phyloP scores from a whole-genome alignment of 1,140 invertebrate genomes.

The Cylas formicarius region DNA sequence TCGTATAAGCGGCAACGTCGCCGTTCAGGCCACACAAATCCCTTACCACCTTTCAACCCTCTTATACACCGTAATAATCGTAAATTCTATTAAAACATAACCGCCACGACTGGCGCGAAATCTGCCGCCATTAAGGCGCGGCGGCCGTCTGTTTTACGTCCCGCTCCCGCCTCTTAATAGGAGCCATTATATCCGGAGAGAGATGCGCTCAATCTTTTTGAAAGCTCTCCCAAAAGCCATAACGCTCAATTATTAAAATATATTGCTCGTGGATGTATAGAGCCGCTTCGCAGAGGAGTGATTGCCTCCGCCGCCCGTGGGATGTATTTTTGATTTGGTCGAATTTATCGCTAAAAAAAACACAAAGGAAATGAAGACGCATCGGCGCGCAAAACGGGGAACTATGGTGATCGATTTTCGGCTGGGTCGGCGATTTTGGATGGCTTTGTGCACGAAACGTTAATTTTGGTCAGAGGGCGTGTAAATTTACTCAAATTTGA shows the following conservation, averaged over 20 bases:
- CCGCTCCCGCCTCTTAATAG: conserved; percentile 26
- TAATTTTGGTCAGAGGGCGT: too few species aligned
- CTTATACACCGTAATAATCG: conserved; percentile 39
- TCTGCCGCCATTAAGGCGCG: conserved; percentile 44
- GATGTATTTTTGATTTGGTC: conserved; percentile 42
- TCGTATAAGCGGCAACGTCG: too few species aligned
- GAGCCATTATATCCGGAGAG: conserved; percentile 30
- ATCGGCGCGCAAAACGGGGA: too few species aligned
- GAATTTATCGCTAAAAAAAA: too few species aligned
- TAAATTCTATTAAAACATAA: conserved; percentile 48
- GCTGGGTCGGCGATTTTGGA: too few species aligned
- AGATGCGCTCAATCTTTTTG: conserved; percentile 41
- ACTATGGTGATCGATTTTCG: too few species aligned
- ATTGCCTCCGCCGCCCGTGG: conserved; percentile 28
- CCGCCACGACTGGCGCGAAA: conserved; percentile 44
- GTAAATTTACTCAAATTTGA: too few species aligned
- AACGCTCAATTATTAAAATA: conserved; percentile 43
- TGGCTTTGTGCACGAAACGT: too few species aligned
- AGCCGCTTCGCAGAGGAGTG: conserved; percentile 41
- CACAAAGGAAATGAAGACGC: too few species aligned
- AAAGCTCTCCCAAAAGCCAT: conserved; percentile 40
- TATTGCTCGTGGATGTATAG: conserved; percentile 42
- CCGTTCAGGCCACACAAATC: conserved; percentile 17
- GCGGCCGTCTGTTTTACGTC: conserved; percentile 42
- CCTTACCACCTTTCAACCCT: conserved; percentile 33